Percentiles rank a stretch among this genome's conserved stretches.
Conservation (phyloP, 2,888 invertebrate species). For the Mythimna loreyi region DNA sequence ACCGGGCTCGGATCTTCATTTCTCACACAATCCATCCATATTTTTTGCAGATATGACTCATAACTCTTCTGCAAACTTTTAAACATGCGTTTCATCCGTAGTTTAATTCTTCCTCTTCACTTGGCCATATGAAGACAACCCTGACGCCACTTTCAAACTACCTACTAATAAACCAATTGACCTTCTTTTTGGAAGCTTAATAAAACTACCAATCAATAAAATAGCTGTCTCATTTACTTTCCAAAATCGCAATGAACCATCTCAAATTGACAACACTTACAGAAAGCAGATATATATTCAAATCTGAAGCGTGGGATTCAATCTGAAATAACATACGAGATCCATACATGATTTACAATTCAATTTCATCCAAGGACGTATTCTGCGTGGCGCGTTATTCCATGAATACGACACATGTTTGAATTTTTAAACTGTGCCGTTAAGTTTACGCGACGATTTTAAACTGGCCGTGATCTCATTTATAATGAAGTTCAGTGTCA, state of each 20-base stretch:
- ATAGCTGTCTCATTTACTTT: neutral
- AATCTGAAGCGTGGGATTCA: constrained; percentile 11
- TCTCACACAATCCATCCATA: too few species aligned
- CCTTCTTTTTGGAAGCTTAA: neutral
- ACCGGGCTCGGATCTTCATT: too few species aligned
- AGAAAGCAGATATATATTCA: constrained; percentile 6
- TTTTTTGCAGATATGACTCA: too few species aligned
- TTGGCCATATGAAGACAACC: too few species aligned
- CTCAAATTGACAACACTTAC: neutral
- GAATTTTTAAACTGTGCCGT: constrained; percentile 51
- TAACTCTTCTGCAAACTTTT: too few species aligned
- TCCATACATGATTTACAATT: constrained; percentile 41
- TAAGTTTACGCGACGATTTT: constrained; percentile 39
- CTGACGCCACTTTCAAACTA: too few species aligned
- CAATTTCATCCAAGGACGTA: constrained; percentile 42
- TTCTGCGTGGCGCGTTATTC: constrained; percentile 35
- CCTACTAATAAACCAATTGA: neutral
- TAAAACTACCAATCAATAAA: neutral
- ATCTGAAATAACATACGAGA: constrained; percentile 26
- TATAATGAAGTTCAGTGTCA: constrained; percentile 70
- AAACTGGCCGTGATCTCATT: constrained; percentile 66
- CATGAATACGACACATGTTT: constrained; percentile 50
- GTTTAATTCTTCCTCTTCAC: too few species aligned
- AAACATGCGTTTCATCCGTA: too few species aligned
- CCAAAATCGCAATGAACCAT: neutral